A percentile compares a stretch with the other conserved stretches of the same genome.
These are phyloP conservation scores for Erebia aethiops DNA, from an alignment of 2,888 invertebrate genomes.

Conservation along the genomic window DNA sequence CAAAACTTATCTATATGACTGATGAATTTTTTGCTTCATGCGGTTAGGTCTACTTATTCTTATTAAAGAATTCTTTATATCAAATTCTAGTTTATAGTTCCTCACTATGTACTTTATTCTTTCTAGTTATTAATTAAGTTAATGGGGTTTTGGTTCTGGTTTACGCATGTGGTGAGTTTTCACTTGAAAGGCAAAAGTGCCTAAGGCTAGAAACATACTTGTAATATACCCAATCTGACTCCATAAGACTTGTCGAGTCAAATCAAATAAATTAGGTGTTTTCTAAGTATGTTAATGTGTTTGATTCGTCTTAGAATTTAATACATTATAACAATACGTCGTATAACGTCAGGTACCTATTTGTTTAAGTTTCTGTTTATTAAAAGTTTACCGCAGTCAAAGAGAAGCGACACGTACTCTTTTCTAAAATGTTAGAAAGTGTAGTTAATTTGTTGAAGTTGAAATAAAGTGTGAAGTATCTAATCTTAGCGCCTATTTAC, in stretches of 20 bases:
- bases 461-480: background rate
- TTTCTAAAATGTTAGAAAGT: background rate
- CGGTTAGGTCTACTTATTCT: constrained; percentile 33
- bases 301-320: too few relatives aligned
- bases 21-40: constrained; percentile 1
- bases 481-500: background rate
- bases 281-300: background rate
- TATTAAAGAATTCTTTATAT: constrained; percentile 17
- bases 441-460: background rate
- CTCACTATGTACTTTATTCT: constrained; percentile 31
- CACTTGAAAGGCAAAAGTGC: constrained; percentile 63
- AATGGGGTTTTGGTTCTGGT: constrained; percentile 68
- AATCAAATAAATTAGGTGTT: background rate
- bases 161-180: constrained; percentile 80
- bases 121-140: constrained; percentile 42
- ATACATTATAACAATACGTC: too few relatives aligned
- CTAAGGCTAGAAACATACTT: constrained; percentile 41
- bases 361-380: too few relatives aligned
- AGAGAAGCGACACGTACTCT: background rate
- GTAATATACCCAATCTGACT: background rate
- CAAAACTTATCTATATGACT: background rate
- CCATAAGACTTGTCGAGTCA: background rate
- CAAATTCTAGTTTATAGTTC: background rate
- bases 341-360: too few relatives aligned
- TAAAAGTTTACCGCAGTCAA: too few relatives aligned